These are phyloP conservation scores for Actinostola sp. DNA, from an alignment of 92 coral and sea anemone species.

Conservation along the genomic window DNA sequence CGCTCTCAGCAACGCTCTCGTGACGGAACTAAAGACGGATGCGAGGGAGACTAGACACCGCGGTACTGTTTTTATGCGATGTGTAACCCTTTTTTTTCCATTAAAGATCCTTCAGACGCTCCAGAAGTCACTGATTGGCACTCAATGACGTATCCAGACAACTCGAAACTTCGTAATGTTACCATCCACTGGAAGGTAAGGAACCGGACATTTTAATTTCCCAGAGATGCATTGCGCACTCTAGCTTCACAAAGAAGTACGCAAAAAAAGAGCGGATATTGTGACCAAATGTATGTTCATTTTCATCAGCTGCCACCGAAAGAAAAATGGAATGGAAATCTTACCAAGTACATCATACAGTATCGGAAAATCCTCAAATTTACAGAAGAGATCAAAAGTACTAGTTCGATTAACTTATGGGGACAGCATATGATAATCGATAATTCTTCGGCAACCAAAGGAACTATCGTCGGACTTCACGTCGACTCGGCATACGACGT, in stretches of 20 bases:
- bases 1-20: too few relatives aligned
- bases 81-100: background rate
- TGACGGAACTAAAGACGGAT: too few relatives aligned
- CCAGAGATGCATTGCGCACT: background rate
- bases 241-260: too few relatives aligned
- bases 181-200: constrained; percentile 43
- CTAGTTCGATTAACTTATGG: constrained; percentile 15
- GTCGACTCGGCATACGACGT: constrained; percentile 21
- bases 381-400: background rate
- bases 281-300: background rate
- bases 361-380: constrained; percentile 10
- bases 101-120: constrained; percentile 51
- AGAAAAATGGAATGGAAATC: constrained; percentile 32
- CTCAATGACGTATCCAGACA: constrained; percentile 16
- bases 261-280: too few relatives aligned
- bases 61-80: background rate
- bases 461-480: constrained; percentile 1
- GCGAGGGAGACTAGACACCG: background rate
- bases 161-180: constrained; percentile 14
- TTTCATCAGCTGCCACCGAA: constrained; percentile 22
- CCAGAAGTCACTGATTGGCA: constrained; percentile 15
- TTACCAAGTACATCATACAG: constrained; percentile 19
- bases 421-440: constrained; percentile 9
- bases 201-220: background rate
- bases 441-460: constrained; percentile 10